These are phyloP conservation scores for Sphaeramia orbicularis DNA, from an alignment of 2,797 vertebrate species.

Conservation along the genomic window DNA sequence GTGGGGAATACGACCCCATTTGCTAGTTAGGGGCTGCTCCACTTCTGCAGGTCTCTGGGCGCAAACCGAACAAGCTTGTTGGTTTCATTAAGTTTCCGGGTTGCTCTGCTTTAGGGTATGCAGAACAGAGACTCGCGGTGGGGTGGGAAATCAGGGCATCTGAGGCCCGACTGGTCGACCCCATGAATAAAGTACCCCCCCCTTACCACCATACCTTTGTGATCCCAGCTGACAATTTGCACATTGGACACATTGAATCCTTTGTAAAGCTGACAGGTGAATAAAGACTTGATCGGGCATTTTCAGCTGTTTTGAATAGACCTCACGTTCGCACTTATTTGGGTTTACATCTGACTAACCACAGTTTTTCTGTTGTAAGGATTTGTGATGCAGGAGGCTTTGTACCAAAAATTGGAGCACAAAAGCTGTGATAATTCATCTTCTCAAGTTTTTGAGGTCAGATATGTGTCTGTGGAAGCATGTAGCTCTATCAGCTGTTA, in stretches of 20 bases:
- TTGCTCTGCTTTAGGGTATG: slow-evolving; percentile 76
- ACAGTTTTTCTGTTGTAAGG: neutral
- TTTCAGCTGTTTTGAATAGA: slow-evolving; percentile 18
- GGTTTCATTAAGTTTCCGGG: slow-evolving; percentile 79
- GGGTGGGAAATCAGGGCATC: slow-evolving; percentile 66
- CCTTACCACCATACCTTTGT: neutral
- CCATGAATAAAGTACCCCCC: slow-evolving; percentile 50
- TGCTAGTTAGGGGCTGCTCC: slow-evolving; percentile 79
- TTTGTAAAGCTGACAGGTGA: slow-evolving; percentile 28
- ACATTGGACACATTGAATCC: slow-evolving; percentile 32
- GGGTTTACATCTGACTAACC: slow-evolving; percentile 11
- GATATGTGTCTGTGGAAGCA: slow-evolving; percentile 40
- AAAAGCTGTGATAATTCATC: slow-evolving; percentile 41
- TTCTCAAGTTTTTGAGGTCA: slow-evolving; percentile 70
- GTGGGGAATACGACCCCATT: slow-evolving; percentile 87
- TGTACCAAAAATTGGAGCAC: slow-evolving; percentile 29
- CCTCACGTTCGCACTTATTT: neutral
- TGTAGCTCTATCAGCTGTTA: slow-evolving; percentile 42
- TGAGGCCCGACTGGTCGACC: slow-evolving; percentile 60
- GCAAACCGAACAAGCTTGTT: slow-evolving; percentile 69
- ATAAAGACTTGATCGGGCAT: slow-evolving; percentile 16
- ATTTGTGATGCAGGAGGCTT: slow-evolving; percentile 24
- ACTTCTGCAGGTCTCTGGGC: slow-evolving; percentile 80
- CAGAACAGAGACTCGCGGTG: slow-evolving; percentile 64
- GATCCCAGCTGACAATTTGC: slow-evolving; percentile 40